Base-by-base conservation (phyloP, 1,140 invertebrate genomes). In the Nasonia vitripennis region DNA sequence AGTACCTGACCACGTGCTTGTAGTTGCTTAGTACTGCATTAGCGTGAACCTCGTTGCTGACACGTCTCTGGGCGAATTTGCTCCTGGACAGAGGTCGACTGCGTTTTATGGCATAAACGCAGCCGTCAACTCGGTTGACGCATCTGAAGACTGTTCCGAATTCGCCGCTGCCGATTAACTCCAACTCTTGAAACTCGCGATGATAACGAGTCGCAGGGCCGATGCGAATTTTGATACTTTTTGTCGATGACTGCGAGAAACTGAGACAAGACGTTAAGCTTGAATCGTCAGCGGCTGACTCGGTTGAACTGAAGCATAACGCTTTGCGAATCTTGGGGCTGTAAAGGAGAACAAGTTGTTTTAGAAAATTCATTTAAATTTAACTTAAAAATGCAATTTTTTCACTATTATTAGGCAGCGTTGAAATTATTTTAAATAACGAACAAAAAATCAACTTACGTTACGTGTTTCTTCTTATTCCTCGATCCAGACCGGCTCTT, bases 81-180 rank as follows among this genome's bases (percentile, higher is more conserved):
- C 95, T 96, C 14, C 96, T 96, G 67, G 96, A 95, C 2, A 97
- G 95, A 2, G 97, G 96, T 88, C 95, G 96, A 73, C 96, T 95
- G 73, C 96, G 97, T 85, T 99, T 99, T 23, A 99, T 95, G 0
- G 98, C 98, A 93, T 99, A 99, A 17, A 96, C 95, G 90, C 97
- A 98, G 17, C 98, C 98, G 91, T 99, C 98, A 31, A 99, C 92
- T 74, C 97, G 95, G 93, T 99, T 97, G 5, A 98, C 95, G 90
- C 98, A 98, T 88, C 97, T 96, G 88, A 96, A 97, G 14, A 99
- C 98, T 5, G 95, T 96, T 0, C 98, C 98, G 92, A 98, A 98
- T 88, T 97, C 95, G 2, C 98, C 98, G 37, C 95, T 94, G 2
- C 97, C 97, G 23, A 98, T 95, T 70, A 96, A 93, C 74, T 95